Evolutionary conservation across 2,888 invertebrate genomes (phyloP).

Genomic region (Catocala nupta): DNA sequence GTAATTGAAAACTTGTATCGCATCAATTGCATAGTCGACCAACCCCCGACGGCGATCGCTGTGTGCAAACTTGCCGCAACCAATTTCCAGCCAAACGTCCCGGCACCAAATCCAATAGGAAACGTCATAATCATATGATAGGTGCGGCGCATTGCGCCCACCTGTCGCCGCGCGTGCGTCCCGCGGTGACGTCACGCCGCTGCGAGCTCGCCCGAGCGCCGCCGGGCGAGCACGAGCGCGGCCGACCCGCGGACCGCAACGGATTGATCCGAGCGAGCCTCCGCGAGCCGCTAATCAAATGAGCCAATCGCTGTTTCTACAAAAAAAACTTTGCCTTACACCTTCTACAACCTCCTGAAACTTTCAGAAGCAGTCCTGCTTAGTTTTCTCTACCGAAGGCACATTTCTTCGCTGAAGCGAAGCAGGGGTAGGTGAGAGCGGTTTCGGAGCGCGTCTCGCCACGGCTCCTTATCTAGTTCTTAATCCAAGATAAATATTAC

Average conservation of each 20-base stretch:
- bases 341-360: constrained; percentile 16
- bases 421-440: constrained; percentile 38
- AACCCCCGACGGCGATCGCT: constrained; percentile 46
- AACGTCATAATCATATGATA: constrained; percentile 86
- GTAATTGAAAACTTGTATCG: constrained; percentile 47
- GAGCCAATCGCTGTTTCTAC: constrained; percentile 55
- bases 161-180: constrained; percentile 87
- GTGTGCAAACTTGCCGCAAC: constrained; percentile 67
- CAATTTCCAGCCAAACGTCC: constrained; percentile 67
- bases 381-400: constrained; percentile 19
- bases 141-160: constrained; percentile 86
- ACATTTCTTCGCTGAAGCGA: constrained; percentile 25
- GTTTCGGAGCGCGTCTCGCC: constrained; percentile 60
- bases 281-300: constrained; percentile 68
- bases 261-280: constrained; percentile 77
- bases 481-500: constrained; percentile 87
- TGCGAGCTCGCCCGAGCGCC: constrained; percentile 62
- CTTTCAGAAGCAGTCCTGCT: constrained; percentile 9
- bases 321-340: constrained; percentile 42
- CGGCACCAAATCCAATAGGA: constrained; percentile 74
- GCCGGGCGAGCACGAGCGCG: constrained; percentile 58
- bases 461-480: constrained; percentile 79
- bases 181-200: constrained; percentile 78
- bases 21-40: constrained; percentile 51
- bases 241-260: constrained; percentile 64